Percentiles rank a stretch among this genome's conserved stretches.
These are phyloP conservation scores for Cyclophora punctaria DNA, from an alignment of 2,888 invertebrate species.

Conservation along the genomic window DNA sequence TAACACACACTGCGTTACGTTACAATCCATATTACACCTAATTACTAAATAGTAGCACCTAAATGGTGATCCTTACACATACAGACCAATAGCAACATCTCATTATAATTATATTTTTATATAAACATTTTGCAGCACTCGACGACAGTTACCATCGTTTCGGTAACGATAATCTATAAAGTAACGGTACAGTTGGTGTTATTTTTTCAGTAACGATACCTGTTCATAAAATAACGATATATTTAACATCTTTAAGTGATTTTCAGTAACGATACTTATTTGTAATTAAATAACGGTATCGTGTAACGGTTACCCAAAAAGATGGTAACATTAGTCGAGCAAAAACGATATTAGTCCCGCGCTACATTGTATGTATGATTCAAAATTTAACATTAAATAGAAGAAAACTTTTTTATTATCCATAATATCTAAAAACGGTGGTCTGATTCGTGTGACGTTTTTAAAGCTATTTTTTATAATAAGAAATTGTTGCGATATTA, in stretches of 20 bases:
- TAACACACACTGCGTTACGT: slow-evolving; percentile 15
- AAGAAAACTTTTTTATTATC: slow-evolving; percentile 23
- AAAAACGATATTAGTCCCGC: slow-evolving; percentile 41
- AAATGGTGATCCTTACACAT: slow-evolving; percentile 46
- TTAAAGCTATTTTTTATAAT: slow-evolving; percentile 54
- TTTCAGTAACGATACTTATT: slow-evolving; percentile 1
- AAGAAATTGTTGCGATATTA: slow-evolving; percentile 21
- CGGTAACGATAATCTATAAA: too few relatives aligned
- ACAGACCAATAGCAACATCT: slow-evolving; percentile 39
- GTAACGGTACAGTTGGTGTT: too few relatives aligned
- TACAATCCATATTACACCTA: slow-evolving; percentile 27
- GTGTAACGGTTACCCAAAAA: slow-evolving; percentile 5
- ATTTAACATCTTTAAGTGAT: too few relatives aligned
- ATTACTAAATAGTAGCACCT: slow-evolving; percentile 64
- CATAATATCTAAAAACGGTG: slow-evolving; percentile 63
- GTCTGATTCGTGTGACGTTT: slow-evolving; percentile 64
- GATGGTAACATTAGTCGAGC: slow-evolving; percentile 20
- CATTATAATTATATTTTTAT: slow-evolving; percentile 28
- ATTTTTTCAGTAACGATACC: neutral
- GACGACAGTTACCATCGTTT: slow-evolving; percentile 1
- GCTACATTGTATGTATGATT: slow-evolving; percentile 42
- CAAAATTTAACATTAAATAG: slow-evolving; percentile 37
- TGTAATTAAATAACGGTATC: slow-evolving; percentile 3
- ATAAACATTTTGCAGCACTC: slow-evolving; percentile 17
- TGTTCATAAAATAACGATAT: too few relatives aligned